Evolutionary conservation across 2,797 vertebrate species (phyloP).

Genomic region (Menidia menidia): DNA sequence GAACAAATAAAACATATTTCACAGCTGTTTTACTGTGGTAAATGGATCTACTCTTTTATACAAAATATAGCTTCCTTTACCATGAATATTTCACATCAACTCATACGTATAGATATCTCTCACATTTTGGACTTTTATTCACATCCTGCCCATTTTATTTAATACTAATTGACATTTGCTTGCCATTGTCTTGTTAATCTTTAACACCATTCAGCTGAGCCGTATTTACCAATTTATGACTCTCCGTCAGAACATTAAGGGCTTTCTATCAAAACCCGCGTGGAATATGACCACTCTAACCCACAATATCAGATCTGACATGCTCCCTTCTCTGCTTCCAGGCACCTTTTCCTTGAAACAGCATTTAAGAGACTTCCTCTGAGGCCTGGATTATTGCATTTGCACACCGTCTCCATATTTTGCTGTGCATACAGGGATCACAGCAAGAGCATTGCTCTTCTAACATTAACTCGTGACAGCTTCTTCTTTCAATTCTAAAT

Average conservation of each 20-base stretch:
- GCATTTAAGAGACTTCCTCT: slow-evolving; percentile 28
- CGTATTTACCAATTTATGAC: slow-evolving; percentile 53
- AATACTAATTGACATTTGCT: slow-evolving; percentile 42
- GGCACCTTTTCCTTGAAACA: slow-evolving; percentile 34
- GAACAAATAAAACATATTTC: not conserved
- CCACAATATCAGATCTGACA: slow-evolving; percentile 56
- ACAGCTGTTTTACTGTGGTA: slow-evolving; percentile 4
- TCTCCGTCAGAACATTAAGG: slow-evolving; percentile 44
- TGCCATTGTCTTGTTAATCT: slow-evolving; percentile 55
- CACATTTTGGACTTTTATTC: slow-evolving; percentile 48
- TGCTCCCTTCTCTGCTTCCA: slow-evolving; percentile 21
- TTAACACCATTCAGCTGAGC: slow-evolving; percentile 47
- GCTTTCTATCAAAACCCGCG: slow-evolving; percentile 29
- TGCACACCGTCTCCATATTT: slow-evolving; percentile 32
- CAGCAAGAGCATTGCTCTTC: slow-evolving; percentile 10
- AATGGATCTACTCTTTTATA: no score
- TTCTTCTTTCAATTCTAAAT: slow-evolving; percentile 23
- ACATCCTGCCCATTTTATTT: slow-evolving; percentile 51
- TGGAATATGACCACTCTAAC: slow-evolving; percentile 38
- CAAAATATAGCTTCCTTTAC: slow-evolving; percentile 3
- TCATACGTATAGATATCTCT: slow-evolving; percentile 10
- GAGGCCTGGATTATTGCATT: slow-evolving; percentile 29
- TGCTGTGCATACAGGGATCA: slow-evolving; percentile 30
- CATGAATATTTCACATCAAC: slow-evolving; percentile 36
- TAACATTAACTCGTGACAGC: slow-evolving; percentile 3